Conservation (phyloP, 2,888 invertebrate species). For the Invenusta paracnida region DNA sequence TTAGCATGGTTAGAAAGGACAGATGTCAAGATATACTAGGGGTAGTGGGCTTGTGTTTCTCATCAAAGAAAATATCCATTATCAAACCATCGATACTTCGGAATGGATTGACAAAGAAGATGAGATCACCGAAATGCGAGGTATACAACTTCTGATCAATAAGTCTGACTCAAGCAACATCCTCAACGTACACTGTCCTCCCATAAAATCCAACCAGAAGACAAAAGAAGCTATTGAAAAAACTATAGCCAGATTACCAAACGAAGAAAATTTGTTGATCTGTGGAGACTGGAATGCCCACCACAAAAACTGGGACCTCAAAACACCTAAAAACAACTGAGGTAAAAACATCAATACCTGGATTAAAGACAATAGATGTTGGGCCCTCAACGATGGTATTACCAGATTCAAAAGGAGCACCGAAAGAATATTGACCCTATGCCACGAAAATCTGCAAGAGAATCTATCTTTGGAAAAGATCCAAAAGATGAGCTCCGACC, state of each 20-base stretch:
- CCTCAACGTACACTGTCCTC: neutral
- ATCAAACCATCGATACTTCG: neutral
- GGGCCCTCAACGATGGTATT: neutral
- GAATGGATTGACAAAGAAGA: constrained; percentile 1
- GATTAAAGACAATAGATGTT: neutral
- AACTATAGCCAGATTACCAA: constrained; percentile 11
- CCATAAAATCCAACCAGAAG: neutral
- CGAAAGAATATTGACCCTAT: neutral
- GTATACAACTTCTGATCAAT: neutral
- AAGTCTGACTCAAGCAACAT: neutral
- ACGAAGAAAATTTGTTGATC: neutral
- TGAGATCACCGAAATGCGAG: neutral
- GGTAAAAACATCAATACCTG: neutral
- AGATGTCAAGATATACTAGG: neutral
- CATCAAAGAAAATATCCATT: constrained; percentile 12
- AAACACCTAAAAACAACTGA: neutral
- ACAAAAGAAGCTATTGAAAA: neutral
- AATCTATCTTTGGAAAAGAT: neutral
- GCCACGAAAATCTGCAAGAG: neutral
- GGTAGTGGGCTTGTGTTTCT: neutral
- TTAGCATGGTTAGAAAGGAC: constrained; percentile 4
- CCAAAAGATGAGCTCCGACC: neutral
- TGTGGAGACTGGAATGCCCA: constrained; percentile 6
- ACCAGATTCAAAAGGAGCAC: no score
- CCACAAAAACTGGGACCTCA: neutral